Evolutionary conservation across 1,140 invertebrate genomes (phyloP), one percentile per base, ranked within the genome.

Genomic region (Carposina sasakii): DNA sequence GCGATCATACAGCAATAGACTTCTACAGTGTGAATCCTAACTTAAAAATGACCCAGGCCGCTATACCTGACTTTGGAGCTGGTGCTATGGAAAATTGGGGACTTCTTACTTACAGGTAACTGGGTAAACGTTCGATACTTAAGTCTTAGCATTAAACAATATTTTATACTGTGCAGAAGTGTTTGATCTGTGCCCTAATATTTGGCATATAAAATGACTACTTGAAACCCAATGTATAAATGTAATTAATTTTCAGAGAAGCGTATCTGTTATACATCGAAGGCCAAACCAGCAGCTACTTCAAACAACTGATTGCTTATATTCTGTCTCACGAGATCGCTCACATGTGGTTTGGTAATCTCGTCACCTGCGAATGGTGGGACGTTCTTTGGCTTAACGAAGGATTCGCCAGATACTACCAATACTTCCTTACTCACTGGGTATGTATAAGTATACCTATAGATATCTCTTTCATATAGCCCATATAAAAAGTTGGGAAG

Each of bases 21-120:
- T 90, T 87, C 69, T 85, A 79, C 40, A 9, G n/a, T 1, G 51
- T 81, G 41, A 62, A 77, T 28, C 65, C 74, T 15, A 56, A 85
- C 26, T 43, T 89, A 2, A 91, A 92, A 65, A 86, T 91, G 84
- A 91, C 94, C 52, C 88, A 94, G 72, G 90, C 91, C 30, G 89
- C 91, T 30, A 89, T 94, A 44, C 92, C 93, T 2, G 92, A 94
- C 78, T 97, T 96, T 78, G 85, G 87, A 1, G 90, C 93, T 0
- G 93, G 92, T 22, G 95, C 94, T 19, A 83, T 86, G 69, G 63
- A 72, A 22, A 71, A 76, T 40, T 71, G 63, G 71, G 67, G 69
- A 33, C 54, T 76, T 21, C 62, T 85, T 10, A 76, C 73, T 9
- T 83, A 78, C 52, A 81, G 76, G 81, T 76, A 53, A 20, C n/a